Conservation (phyloP, 2,113 vertebrate species). For the Scortum barcoo region DNA sequence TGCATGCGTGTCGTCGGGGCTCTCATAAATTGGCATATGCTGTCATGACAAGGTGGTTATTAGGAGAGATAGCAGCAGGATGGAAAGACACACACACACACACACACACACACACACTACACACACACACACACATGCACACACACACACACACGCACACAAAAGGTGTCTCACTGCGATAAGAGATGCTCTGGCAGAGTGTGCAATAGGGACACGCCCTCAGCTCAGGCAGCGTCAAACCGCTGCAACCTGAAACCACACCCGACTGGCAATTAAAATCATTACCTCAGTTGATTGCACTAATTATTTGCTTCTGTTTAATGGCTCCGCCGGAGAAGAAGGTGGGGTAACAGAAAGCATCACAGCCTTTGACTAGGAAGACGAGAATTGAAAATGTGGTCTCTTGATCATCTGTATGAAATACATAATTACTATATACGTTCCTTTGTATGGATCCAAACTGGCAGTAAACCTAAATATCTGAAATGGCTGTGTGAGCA, state of each 20-base stretch:
- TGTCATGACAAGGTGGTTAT: slow-evolving; percentile 39
- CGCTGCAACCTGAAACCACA: slow-evolving; percentile 42
- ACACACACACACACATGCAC: slow-evolving; percentile 10
- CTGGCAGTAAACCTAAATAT: slow-evolving; percentile 8
- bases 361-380: slow-evolving; percentile 14
- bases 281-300: slow-evolving; percentile 41
- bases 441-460: slow-evolving; percentile 2
- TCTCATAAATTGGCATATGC: slow-evolving; percentile 43
- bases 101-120: too few species aligned
- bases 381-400: slow-evolving; percentile 4
- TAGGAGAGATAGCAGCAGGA: slow-evolving; percentile 45
- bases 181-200: slow-evolving; percentile 40
- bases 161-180: slow-evolving; percentile 61
- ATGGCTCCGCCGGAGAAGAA: slow-evolving; percentile 26
- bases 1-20: neutral
- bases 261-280: slow-evolving; percentile 48
- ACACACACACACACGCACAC: slow-evolving; percentile 30
- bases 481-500: neutral
- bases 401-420: slow-evolving; percentile 18
- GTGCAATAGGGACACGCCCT: slow-evolving; percentile 33
- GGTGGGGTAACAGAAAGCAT: slow-evolving; percentile 35
- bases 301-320: slow-evolving; percentile 57
- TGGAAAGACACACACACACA: slow-evolving; percentile 26
- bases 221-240: slow-evolving; percentile 23
- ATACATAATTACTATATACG: slow-evolving; percentile 19